Evolutionary conservation across 2,797 vertebrate genomes (phyloP), one percentile per base, ranked within the genome.

Genomic region (Denticeps clupeoides): DNA sequence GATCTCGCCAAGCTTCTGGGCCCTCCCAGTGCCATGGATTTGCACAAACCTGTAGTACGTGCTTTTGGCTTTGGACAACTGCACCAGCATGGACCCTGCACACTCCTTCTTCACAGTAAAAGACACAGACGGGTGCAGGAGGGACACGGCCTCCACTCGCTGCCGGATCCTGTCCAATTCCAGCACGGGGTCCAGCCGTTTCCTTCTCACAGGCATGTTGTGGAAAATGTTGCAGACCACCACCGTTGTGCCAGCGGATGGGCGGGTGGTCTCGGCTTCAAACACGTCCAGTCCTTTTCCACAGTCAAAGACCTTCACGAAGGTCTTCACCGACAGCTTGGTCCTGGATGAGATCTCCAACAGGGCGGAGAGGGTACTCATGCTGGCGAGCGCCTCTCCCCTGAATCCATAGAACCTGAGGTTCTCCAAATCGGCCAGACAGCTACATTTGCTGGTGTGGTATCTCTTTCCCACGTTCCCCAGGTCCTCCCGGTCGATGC

Each of bases 341-440:
- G 70, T 77, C 61, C 85, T 84, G 12, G 93, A 93, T 29, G 82
- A 85, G 65, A 99, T 83, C 69, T 98, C 93, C 43, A 98, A 81
- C 32, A 91, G 27, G 1, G 78, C 79, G 31, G 92, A 81, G 41
- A 93, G 44, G 52, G 79, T 76, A 11, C 77, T 76, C 22, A 96
- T 76, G 56, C 92, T 98, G 21, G 95, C 90, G 62, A 99, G 59
- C 12, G 95, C 90, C 64, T 99, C 94, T 15, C 95, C 95, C 57
- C 93, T 82, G 63, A 90, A 97, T 9, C 95, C 95, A 11, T 88
- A 87, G 69, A 77, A 97, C 1, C 9, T 56, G 2, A 89, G 75
- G 41, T 87, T 78, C 33, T 91, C 87, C 63, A 98, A 57, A 68
- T 96, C 91, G 28, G 77, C 66, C 5, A 90, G 0, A 0, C 80